A percentile compares a stretch with the other conserved stretches of the same genome.
Evolutionary conservation across 2,113 vertebrate genomes (phyloP).

Genomic region (Notothenia coriiceps): DNA sequence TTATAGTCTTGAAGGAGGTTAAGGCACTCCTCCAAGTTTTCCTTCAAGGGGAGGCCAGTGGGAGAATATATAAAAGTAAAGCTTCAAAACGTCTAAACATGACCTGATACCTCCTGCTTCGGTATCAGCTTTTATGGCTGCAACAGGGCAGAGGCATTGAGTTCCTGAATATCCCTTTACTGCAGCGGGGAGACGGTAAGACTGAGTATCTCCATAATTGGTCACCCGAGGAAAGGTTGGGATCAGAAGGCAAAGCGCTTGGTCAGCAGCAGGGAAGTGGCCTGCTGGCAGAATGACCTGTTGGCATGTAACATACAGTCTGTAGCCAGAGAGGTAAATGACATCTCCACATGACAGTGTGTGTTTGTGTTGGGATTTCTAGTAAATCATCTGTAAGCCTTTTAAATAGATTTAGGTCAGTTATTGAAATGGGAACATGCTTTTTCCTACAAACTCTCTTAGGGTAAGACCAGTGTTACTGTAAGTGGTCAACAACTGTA

Average conservation of each 20-base stretch:
- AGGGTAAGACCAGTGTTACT: neutral
- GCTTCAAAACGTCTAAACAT: constrained; percentile 65
- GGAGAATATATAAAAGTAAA: constrained; percentile 69
- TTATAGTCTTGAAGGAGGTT: constrained; percentile 48
- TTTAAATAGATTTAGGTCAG: constrained; percentile 12
- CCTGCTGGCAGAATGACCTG: constrained; percentile 51
- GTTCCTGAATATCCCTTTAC: constrained; percentile 74
- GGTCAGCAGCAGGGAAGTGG: constrained; percentile 58
- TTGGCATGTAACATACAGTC: constrained; percentile 24
- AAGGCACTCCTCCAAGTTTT: constrained; percentile 42
- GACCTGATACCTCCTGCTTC: constrained; percentile 64
- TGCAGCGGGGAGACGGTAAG: constrained; percentile 55
- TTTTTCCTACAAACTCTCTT: neutral
- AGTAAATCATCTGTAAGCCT: neutral
- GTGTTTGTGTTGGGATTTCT: constrained; percentile 18
- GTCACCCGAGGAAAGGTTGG: constrained; percentile 42
- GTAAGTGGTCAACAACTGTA: neutral
- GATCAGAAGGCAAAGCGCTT: constrained; percentile 62
- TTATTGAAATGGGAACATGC: neutral
- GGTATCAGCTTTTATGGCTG: constrained; percentile 71
- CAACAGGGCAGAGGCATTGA: constrained; percentile 63
- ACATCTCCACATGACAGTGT: constrained; percentile 56
- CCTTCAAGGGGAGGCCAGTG: constrained; percentile 40
- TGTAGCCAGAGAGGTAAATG: constrained; percentile 50
- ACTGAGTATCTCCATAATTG: constrained; percentile 58